Evolutionary conservation across 1,140 invertebrate species (phyloP).

Genomic region (Marisa cornuarietis): DNA sequence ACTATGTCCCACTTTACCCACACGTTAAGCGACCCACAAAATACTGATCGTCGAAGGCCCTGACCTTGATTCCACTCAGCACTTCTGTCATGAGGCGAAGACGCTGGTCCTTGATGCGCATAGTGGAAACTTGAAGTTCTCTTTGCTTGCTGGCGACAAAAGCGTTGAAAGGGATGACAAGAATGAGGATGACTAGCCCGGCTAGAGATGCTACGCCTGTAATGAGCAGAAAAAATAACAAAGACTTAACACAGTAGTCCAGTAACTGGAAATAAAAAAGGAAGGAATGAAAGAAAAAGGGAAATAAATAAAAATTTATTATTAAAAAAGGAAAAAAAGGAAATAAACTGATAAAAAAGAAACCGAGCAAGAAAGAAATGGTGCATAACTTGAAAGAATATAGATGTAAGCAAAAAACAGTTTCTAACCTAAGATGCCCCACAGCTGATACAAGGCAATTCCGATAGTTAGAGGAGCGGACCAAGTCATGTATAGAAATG

Average conservation of each 20-base stretch:
- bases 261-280: too few relatives aligned
- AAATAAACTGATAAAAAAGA: too few relatives aligned
- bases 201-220: slow-evolving; percentile 67
- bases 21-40: neutral
- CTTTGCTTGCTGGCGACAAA: slow-evolving; percentile 81
- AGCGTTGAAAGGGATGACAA: slow-evolving; percentile 77
- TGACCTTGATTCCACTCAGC: slow-evolving; percentile 71
- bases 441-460: slow-evolving; percentile 88
- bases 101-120: slow-evolving; percentile 71
- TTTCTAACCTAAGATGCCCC: slow-evolving; percentile 73
- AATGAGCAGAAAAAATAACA: slow-evolving; percentile 88
- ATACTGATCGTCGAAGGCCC: neutral
- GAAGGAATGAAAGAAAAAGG: too few relatives aligned
- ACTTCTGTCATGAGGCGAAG: slow-evolving; percentile 66
- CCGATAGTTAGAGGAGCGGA: slow-evolving; percentile 91
- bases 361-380: too few relatives aligned
- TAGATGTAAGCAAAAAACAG: neutral
- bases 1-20: neutral
- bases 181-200: slow-evolving; percentile 61
- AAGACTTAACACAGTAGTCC: slow-evolving; percentile 60
- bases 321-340: too few relatives aligned
- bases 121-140: slow-evolving; percentile 67
- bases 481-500: slow-evolving; percentile 94
- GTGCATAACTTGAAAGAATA: neutral
- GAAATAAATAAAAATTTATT: too few relatives aligned